Evolutionary conservation across 2,888 invertebrate species (phyloP), one percentile per base, ranked within the genome.

Genomic region (Chironomus riparius): DNA sequence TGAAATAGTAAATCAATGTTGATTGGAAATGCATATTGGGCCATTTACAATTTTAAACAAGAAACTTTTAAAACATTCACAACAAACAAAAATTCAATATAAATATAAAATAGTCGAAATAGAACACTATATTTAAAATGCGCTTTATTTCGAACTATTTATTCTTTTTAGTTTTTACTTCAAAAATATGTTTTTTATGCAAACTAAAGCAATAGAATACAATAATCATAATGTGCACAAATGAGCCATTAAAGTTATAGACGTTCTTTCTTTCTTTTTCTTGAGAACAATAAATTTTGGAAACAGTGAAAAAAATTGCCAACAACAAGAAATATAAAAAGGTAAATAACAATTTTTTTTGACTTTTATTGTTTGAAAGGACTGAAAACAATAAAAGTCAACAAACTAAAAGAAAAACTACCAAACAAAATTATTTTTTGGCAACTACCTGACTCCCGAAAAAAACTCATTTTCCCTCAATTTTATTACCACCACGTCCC

Each of bases 331-430:
- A 28, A 28, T 65, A 22, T 18, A 21, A 65, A 65, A 65, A 65
- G 65, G 65, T 65, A 65, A 47, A 74, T 74, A 48, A 74, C 48
- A 74, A 74, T 74, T 74, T 74, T 74, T 74, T 74, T 74, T 74
- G 74, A 74, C 74, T 74, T 74, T 68, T 48, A 74, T 74, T 74
- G 74, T 74, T 65, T 62, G 38, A 15, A n/a, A 74, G 22, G 47
- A 74, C 47, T n/a, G n/a, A 38, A 74, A 47, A 74, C 74, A 74
- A 74, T 74, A 74, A 74, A 74, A 74, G 74, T 74, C 74, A 74
- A 74, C 62, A 74, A 74, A 18, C 18, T 22, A 47, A 74, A 62
- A 62, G 65, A 47, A 65, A 56, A 61, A 62, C 73, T 62, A 62
- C 47, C 15, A 65, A 73, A 73, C 62, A 74, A 65, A 15, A 47